Percentiles rank a stretch among this genome's conserved stretches.
phyloP scores from a whole-genome alignment of 2,888 invertebrate species.

The Lepidochitona cinerea region DNA sequence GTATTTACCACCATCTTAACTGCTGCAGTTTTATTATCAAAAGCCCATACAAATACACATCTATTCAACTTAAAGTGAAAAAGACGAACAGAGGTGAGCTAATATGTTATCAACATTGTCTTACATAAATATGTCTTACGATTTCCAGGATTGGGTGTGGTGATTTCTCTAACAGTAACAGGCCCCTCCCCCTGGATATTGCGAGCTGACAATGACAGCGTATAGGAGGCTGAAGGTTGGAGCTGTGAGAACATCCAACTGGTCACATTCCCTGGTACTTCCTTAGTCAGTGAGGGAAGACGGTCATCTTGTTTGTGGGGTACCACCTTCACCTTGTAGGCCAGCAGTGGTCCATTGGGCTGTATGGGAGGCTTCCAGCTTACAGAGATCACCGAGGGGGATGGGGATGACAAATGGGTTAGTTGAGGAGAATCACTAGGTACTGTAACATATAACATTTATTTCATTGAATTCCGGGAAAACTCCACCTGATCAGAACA shows the following conservation, averaged over 20 bases:
- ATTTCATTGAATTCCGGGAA: neutral
- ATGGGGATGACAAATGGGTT: slow-evolving; percentile 76
- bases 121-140: slow-evolving; percentile 34
- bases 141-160: slow-evolving; percentile 53
- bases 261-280: slow-evolving; percentile 43
- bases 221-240: slow-evolving; percentile 44
- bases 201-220: slow-evolving; percentile 48
- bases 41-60: no score
- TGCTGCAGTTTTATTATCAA: no score
- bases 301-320: neutral
- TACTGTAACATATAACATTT: slow-evolving; percentile 75
- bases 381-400: slow-evolving; percentile 86
- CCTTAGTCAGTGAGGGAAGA: slow-evolving; percentile 24
- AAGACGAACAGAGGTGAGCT: neutral
- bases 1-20: no score
- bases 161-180: slow-evolving; percentile 36
- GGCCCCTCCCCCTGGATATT: slow-evolving; percentile 58
- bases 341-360: slow-evolving; percentile 89
- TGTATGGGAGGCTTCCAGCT: slow-evolving; percentile 91
- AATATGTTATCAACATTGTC: neutral
- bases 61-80: neutral
- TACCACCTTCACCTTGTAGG: slow-evolving; percentile 78
- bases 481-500: no score
- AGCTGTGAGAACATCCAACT: slow-evolving; percentile 58
- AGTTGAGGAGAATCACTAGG: slow-evolving; percentile 83